Base-by-base conservation (phyloP, 2,797 vertebrate species). In the Lophura swinhoii region DNA sequence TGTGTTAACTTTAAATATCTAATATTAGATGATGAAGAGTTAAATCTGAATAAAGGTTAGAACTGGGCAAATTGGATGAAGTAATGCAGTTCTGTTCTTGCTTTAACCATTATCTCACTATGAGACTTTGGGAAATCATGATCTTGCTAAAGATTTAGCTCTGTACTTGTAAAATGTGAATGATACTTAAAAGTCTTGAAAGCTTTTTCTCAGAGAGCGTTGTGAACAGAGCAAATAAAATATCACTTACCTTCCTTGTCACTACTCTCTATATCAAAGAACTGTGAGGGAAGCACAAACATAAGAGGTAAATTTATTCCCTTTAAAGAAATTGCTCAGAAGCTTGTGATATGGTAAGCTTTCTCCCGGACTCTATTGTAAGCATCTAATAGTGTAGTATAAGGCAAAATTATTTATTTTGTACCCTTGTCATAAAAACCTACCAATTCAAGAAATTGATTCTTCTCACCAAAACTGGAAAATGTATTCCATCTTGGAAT, bases 61-160 rank as follows among this genome's bases (percentile, higher is more conserved):
- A 66, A 75, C 15, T 56, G 43, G n/a, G n/a, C 62, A 39, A 59
- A 59, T 16, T 37, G 72, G n/a, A 62, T 94, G 84, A 94, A 87
- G 58, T 74, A 90, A 88, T 59, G 13, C 21, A 79, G 33, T 66
- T 90, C 68, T 71, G 33, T 35, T 94, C 69, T 83, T 80, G 35
- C 82, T 94, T 89, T 76, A 93, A 83, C 49, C 24, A 48, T 88
- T 91, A 74, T 56, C 62, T 96, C 72, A 91, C 46, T 59, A 8
- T 62, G 77, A 87, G 93, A 69, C 69, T 82, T 46, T 12, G 68
- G 81, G 88, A 95, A 93, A 90, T 88, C 62, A 71, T 68, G 82
- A 94, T 82, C 29, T 95, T 68, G 79, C 84, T 48, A 12, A 90
- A 79, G 74, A 37, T 77, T 94, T 76, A 18, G 81, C 84, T 55